Percentiles rank a stretch among this genome's conserved stretches.
Evolutionary conservation across 1,140 invertebrate species (phyloP).

Genomic region (Rhyzopertha dominica): DNA sequence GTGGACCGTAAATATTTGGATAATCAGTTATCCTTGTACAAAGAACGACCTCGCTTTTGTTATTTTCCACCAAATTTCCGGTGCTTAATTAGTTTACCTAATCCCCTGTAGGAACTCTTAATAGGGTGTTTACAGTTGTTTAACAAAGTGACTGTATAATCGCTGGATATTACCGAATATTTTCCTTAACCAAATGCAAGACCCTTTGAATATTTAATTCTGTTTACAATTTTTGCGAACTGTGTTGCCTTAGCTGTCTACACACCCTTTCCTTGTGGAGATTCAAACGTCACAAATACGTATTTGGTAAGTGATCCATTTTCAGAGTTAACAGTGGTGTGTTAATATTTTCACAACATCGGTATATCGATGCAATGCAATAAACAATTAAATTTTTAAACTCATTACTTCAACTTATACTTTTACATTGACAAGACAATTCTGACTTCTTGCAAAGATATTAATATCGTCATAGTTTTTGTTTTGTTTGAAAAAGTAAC

Average conservation of each 20-base stretch:
- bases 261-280: slow-evolving; percentile 93
- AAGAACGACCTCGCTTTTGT: too few species aligned
- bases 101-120: not conserved
- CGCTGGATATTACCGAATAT: slow-evolving; percentile 8
- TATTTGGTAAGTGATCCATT: slow-evolving; percentile 76
- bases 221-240: slow-evolving; percentile 98
- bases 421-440: too few species aligned
- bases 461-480: too few species aligned
- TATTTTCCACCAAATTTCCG: too few species aligned
- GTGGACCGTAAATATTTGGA: too few species aligned
- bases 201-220: slow-evolving; percentile 98
- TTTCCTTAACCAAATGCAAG: slow-evolving; percentile 61
- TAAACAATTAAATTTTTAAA: slow-evolving; percentile 7
- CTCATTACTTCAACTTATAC: slow-evolving; percentile 4
- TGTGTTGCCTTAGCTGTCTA: slow-evolving; percentile 97
- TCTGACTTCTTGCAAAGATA: too few species aligned
- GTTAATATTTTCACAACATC: too few species aligned
- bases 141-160: not conserved
- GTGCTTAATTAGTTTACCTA: not conserved
- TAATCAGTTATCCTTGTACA: too few species aligned
- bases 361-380: too few species aligned
- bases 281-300: slow-evolving; percentile 92
- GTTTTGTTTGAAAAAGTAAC: too few species aligned
- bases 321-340: not conserved
- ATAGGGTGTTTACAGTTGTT: not conserved